Evolutionary conservation across 2,888 invertebrate species (phyloP).

Genomic region (Drosophila picticornis): DNA sequence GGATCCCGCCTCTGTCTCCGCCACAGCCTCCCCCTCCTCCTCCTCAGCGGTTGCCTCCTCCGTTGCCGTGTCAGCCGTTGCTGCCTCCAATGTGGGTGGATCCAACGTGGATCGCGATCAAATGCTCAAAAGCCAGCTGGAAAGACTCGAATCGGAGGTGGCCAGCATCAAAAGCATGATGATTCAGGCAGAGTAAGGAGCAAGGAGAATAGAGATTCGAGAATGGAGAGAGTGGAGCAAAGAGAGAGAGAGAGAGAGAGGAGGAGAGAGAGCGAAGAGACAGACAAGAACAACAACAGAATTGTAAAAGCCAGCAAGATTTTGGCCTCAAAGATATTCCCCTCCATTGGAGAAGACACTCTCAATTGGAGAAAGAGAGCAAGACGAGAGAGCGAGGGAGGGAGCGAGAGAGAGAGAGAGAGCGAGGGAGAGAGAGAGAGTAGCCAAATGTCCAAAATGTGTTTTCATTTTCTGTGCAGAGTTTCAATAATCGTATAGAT

Average conservation of each 20-base stretch:
- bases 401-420: neutral
- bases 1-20: slow-evolving; percentile 28
- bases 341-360: neutral
- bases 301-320: slow-evolving; percentile 34
- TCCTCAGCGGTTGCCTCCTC: neutral
- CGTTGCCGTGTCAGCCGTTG: slow-evolving; percentile 21
- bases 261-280: slow-evolving; percentile 71
- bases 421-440: neutral
- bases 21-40: slow-evolving; percentile 21
- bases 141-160: slow-evolving; percentile 95
- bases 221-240: slow-evolving; percentile 46
- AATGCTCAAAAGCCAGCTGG: slow-evolving; percentile 93
- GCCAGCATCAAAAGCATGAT: slow-evolving; percentile 94
- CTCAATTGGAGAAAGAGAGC: neutral
- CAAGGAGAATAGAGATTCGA: slow-evolving; percentile 30
- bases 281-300: slow-evolving; percentile 39
- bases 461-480: slow-evolving; percentile 35
- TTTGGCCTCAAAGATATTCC: slow-evolving; percentile 24
- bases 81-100: slow-evolving; percentile 21
- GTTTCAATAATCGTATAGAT: slow-evolving; percentile 31
- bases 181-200: slow-evolving; percentile 86
- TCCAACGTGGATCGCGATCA: slow-evolving; percentile 87
- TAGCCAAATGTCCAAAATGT: neutral
- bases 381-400: neutral
- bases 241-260: slow-evolving; percentile 13